Percentiles rank a stretch among this genome's conserved stretches.
phyloP scores from a whole-genome alignment of 2,797 vertebrate species.

The Clarias laeviceps region DNA sequence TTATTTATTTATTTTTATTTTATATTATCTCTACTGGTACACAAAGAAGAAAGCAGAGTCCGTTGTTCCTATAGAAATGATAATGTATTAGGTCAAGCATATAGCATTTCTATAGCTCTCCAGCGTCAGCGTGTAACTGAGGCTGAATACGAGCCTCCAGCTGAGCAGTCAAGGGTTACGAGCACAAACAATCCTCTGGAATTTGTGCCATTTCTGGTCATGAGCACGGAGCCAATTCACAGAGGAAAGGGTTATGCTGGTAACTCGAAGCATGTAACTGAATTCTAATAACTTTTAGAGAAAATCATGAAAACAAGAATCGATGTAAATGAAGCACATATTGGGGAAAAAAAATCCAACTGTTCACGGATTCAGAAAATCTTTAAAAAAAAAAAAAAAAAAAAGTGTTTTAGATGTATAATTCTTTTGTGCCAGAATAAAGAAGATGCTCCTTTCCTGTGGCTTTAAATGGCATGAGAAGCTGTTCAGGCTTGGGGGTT shows the following conservation, averaged over 20 bases:
- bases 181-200: not conserved
- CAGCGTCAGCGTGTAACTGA: not conserved
- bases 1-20: no score
- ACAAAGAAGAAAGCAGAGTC: not conserved
- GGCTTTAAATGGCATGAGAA: not conserved
- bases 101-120: not conserved
- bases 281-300: not conserved
- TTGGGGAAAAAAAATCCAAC: no score
- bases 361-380: no score
- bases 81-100: not conserved
- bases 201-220: slow-evolving; percentile 13
- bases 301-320: not conserved
- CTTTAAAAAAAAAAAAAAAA: no score
- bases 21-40: no score
- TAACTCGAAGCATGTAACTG: not conserved
- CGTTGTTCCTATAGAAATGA: not conserved
- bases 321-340: not conserved
- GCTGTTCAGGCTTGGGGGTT: slow-evolving; percentile 7
- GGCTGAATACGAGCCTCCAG: not conserved
- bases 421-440: no score
- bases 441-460: not conserved
- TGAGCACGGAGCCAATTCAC: not conserved
- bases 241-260: not conserved
- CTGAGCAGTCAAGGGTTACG: not conserved
- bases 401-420: not conserved